Evolutionary conservation across 2,888 invertebrate species (phyloP), one percentile per base, ranked within the genome.

Genomic region (Syritta pipiens): DNA sequence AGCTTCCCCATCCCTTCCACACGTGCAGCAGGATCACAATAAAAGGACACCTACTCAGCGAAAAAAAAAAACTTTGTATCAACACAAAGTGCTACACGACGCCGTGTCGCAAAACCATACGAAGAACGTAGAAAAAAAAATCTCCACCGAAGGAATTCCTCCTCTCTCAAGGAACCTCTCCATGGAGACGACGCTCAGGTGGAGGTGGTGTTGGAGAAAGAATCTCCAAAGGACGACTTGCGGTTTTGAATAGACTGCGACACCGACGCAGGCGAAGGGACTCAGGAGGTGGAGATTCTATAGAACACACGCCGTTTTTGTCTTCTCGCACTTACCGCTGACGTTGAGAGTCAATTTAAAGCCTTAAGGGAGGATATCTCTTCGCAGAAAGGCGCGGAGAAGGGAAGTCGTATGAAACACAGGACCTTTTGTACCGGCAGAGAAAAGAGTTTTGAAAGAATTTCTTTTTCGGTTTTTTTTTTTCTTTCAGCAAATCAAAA

Each of bases 261-360:
- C 20, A 22, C 24, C 10, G 12, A 0, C 20, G 7, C 10, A 10
- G 12, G 10, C 9, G 24, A 22, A 12, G 24, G 14, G 24, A 24
- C n/a, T 1, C 40, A 22, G 17, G 12, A 35, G 48, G 46, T 46
- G 46, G 35, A 26, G 40, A 49, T 19, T 49, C 62, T 7, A 28
- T 37, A 24, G 48, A 60, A 17, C 51, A 32, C 19, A 63, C 30
- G 53, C 53, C 17, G 14, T 7, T 17, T 30, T 7, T 22, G 32
- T 32, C 51, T 42, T 3, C 12, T 19, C 10, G 24, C 26, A 26
- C 19, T 42, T 26, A 35, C 20, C 44, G 53, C 35, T 46, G 44
- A 65, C 19, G 30, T 46, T 20, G 26, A 24, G 26, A 35, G 65
- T 35, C 53, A 24, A 46, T 46, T 65, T 26, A 12, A 53, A 12